These are phyloP conservation scores for Diglossa brunneiventris DNA, from an alignment of 2,113 vertebrate genomes.

Conservation along the genomic window DNA sequence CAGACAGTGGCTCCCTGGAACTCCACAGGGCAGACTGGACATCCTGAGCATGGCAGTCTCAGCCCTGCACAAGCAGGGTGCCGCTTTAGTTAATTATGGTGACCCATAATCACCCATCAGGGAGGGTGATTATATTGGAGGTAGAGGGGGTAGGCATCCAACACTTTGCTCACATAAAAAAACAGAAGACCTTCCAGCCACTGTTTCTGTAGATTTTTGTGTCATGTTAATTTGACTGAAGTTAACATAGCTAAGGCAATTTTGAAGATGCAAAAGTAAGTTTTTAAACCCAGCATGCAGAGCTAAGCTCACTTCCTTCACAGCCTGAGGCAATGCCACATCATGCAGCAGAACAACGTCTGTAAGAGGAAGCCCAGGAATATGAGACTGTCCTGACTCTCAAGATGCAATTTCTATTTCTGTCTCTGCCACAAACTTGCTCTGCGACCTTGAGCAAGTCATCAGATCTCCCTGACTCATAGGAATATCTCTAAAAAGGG, in stretches of 20 bases:
- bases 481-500: neutral
- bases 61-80: neutral
- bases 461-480: neutral
- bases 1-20: neutral
- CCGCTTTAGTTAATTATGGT: neutral
- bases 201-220: neutral
- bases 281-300: neutral
- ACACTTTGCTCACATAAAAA: neutral
- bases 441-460: constrained; percentile 36
- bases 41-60: neutral
- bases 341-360: neutral
- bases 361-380: neutral
- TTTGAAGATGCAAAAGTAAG: neutral
- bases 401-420: neutral
- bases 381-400: neutral
- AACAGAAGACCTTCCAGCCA: neutral
- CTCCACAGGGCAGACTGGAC: neutral
- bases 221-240: neutral
- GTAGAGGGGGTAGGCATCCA: no score
- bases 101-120: neutral
- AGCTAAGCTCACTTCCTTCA: neutral
- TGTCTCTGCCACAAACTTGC: neutral
- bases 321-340: neutral
- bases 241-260: neutral
- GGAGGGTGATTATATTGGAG: accelerated